Evolutionary conservation across 2,113 vertebrate species (phyloP), one percentile per base, ranked within the genome.

Genomic region (Eudyptes chrysolophus): DNA sequence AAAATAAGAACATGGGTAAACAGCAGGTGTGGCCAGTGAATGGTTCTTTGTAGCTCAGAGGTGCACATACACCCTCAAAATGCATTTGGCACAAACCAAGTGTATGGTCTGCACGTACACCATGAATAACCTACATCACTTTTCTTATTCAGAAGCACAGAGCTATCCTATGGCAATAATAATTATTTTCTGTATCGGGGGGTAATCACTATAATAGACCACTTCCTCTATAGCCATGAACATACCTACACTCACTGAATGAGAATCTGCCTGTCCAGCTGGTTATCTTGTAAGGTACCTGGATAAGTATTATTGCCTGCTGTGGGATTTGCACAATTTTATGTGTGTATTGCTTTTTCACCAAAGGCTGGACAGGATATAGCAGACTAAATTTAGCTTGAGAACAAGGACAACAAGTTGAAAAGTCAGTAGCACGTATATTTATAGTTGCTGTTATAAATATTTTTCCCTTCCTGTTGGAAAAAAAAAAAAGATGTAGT

Each of bases 401-500:
- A 94, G 87, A 92, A 51, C 75, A 92, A 94, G 93, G 89, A 95
- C 93, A 94, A 95, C 42, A 85, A 96, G 89, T 90, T 95, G 89
- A 96, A 90, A 97, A 97, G 93, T 97, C 94, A 69, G 82, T 95
- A 77, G 27, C 7, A 1, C 83, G 84, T 94, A 6, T 97, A 97
- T 97, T 97, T 97, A 94, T 97, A 97, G 95, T 95, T 90, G 54
- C 70, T 90, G 58, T 94, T 96, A 83, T 69, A 96, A 97, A 97
- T 97, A 94, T 97, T 96, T 92, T 91, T 49, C 70, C 46, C 70
- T 93, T 95, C 62, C 51, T 52, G 84, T 48, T 84, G 85, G 32
- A 38, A 40, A 42, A 81, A 90, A 79, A 79, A 58, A 22, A 81
- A 44, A 16, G 11, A 68, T 46, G 34, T 90, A n/a, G 7, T 80